Percentiles rank a stretch among this genome's conserved stretches.
phyloP scores from a whole-genome alignment of 2,113 vertebrate species.

The Vulpes vulpes region DNA sequence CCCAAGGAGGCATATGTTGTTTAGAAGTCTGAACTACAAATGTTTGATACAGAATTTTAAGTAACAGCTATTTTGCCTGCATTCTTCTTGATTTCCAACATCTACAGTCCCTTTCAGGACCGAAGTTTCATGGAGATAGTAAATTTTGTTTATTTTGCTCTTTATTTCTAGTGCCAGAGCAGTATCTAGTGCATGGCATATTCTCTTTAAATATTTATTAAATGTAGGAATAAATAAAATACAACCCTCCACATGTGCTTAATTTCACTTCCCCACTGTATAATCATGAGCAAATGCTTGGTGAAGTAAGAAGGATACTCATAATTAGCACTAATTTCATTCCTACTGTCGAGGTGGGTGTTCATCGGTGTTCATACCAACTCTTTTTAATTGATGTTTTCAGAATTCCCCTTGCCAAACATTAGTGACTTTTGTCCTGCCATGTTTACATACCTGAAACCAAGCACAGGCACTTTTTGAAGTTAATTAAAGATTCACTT shows the following conservation, averaged over 20 bases:
- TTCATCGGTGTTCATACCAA: constrained; percentile 70
- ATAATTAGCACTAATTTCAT: constrained; percentile 80
- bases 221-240: constrained; percentile 50
- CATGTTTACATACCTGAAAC: constrained; percentile 80
- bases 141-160: background rate
- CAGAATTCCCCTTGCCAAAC: constrained; percentile 71
- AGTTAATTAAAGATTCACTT: constrained; percentile 85
- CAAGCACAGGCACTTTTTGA: constrained; percentile 80
- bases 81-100: background rate
- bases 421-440: constrained; percentile 78
- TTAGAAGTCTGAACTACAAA: background rate
- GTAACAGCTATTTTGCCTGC: background rate
- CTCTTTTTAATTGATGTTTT: constrained; percentile 85
- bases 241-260: background rate
- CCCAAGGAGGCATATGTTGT: background rate
- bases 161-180: background rate
- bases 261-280: background rate
- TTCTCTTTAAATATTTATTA: constrained; percentile 6
- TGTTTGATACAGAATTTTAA: background rate
- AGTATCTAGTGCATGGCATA: background rate
- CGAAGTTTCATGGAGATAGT: background rate
- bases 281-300: constrained; percentile 52
- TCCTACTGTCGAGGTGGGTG: constrained; percentile 75
- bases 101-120: background rate
- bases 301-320: constrained; percentile 34